phyloP scores from a whole-genome alignment of 2,888 invertebrate species.

The Nasonovia ribisnigri region DNA sequence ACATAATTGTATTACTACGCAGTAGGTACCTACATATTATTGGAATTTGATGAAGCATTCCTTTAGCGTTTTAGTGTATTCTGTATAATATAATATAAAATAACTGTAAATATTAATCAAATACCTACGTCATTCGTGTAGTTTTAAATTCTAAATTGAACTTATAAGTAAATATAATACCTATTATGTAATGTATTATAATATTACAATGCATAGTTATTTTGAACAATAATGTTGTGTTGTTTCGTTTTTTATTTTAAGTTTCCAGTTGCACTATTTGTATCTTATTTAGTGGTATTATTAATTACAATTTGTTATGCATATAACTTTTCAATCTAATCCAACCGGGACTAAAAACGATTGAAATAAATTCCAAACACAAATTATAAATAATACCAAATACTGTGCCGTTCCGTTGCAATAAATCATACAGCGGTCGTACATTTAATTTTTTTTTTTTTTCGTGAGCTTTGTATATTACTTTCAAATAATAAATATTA shows the following conservation, averaged over 20 bases:
- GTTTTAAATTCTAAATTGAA: not conserved
- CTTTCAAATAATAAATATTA: not conserved
- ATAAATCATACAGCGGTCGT: constrained; percentile 23
- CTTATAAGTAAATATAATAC: not conserved
- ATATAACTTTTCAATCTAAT: constrained; percentile 49
- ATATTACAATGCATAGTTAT: not conserved
- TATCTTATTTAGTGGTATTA: constrained; percentile 9
- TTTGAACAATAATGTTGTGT: not conserved
- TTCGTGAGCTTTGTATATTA: not conserved
- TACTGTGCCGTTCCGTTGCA: not conserved
- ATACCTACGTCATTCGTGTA: not conserved
- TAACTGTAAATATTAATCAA: not conserved
- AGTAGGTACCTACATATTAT: not conserved
- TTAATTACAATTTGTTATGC: constrained; percentile 36
- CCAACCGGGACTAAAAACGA: constrained; percentile 48
- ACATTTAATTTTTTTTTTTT: constrained; percentile 2
- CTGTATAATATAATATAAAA: not conserved
- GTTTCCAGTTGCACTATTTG: not conserved
- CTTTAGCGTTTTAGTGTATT: not conserved
- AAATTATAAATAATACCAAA: constrained; percentile 19
- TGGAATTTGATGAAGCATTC: not conserved
- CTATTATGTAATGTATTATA: not conserved
- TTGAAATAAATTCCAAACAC: constrained; percentile 32
- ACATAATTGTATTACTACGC: not conserved
- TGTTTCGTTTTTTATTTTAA: not conserved